Evolutionary conservation across 2,113 vertebrate genomes (phyloP).

Genomic region (human (Homo sapiens)): GRCh38 chr22:38616001-38616500

Average conservation of each 20-base stretch:
- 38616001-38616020: neutral
- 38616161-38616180: neutral
- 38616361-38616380: neutral
- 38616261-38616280: neutral
- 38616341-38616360: neutral
- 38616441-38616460: no score
- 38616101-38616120: neutral
- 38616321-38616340: neutral
- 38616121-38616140: neutral
- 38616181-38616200: neutral
- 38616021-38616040: neutral
- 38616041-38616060: neutral
- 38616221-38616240: neutral
- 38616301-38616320: accelerated
- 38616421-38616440: no score
- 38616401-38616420: no score
- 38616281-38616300: neutral
- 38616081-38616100: neutral
- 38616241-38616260: neutral
- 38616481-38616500: no score
- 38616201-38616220: neutral
- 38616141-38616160: neutral
- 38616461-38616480: no score
- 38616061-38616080: neutral
- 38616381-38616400: neutral